Conservation (phyloP, 1,140 invertebrate genomes). For the Magallana gigas region DNA sequence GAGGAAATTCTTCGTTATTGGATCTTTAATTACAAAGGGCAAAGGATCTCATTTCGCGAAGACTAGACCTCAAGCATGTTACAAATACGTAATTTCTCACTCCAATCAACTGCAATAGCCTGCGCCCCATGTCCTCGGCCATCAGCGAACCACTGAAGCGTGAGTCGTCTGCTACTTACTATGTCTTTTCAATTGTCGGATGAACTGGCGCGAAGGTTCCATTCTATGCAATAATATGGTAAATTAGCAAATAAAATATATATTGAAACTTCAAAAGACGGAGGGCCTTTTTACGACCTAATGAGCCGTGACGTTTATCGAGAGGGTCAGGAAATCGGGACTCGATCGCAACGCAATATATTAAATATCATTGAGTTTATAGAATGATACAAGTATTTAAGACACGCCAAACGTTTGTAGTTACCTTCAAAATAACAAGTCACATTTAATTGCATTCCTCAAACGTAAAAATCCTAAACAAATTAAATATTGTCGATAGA, state of each 20-base stretch:
- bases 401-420: not conserved
- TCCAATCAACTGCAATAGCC: slow-evolving; percentile 18
- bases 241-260: slow-evolving; percentile 37
- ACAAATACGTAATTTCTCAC: slow-evolving; percentile 26
- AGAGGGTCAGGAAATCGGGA: not conserved
- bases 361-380: slow-evolving; percentile 7
- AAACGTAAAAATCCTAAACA: not conserved
- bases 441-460: not conserved
- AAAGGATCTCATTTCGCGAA: slow-evolving; percentile 6
- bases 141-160: not conserved
- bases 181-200: not conserved
- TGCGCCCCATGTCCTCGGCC: slow-evolving; percentile 16
- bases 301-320: not conserved
- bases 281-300: not conserved
- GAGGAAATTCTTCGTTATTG: slow-evolving; percentile 6
- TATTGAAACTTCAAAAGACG: slow-evolving; percentile 36
- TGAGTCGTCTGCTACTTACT: slow-evolving; percentile 14
- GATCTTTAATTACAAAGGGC: not conserved
- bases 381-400: slow-evolving; percentile 2
- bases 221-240: not conserved
- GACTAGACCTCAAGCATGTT: not conserved
- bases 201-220: not conserved
- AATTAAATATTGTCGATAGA: not conserved
- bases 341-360: not conserved
- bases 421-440: not conserved